Conservation (phyloP, 2,113 vertebrate genomes). For the Ginglymostoma cirratum region DNA sequence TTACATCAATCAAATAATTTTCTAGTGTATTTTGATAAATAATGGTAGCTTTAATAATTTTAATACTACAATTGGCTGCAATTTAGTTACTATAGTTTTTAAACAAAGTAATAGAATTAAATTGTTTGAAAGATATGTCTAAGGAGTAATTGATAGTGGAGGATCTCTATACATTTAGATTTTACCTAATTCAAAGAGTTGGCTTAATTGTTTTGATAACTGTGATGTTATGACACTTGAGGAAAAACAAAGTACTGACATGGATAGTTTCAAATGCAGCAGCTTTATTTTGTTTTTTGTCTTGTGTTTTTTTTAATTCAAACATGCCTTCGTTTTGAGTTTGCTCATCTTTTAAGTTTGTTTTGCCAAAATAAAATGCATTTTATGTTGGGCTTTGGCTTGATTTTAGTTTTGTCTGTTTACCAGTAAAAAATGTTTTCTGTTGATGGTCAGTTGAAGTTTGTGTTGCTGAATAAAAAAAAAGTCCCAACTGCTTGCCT, state of each 20-base stretch:
- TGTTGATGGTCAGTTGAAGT: neutral
- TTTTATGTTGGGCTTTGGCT: neutral
- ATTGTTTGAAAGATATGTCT: neutral
- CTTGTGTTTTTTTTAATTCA: neutral
- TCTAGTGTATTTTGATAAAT: slow-evolving; percentile 7
- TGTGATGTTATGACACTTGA: neutral
- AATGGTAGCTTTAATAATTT: neutral
- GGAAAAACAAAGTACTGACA: neutral
- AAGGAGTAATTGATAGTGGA: neutral
- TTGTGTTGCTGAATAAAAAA: neutral
- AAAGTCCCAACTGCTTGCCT: neutral
- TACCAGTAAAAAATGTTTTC: neutral
- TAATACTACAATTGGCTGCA: slow-evolving; percentile 7
- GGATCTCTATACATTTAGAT: neutral
- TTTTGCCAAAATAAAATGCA: neutral
- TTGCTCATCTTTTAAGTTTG: neutral
- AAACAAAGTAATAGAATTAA: neutral
- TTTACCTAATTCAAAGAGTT: neutral
- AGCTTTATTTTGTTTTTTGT: neutral
- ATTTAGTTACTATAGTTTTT: slow-evolving; percentile 1
- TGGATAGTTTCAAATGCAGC: slow-evolving; percentile 6
- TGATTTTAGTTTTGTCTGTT: neutral
- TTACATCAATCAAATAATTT: neutral
- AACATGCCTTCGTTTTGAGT: neutral
- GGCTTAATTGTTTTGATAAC: neutral